These are phyloP conservation scores for Cantharis rufa DNA, from an alignment of 2,888 invertebrate genomes.

Conservation along the genomic window DNA sequence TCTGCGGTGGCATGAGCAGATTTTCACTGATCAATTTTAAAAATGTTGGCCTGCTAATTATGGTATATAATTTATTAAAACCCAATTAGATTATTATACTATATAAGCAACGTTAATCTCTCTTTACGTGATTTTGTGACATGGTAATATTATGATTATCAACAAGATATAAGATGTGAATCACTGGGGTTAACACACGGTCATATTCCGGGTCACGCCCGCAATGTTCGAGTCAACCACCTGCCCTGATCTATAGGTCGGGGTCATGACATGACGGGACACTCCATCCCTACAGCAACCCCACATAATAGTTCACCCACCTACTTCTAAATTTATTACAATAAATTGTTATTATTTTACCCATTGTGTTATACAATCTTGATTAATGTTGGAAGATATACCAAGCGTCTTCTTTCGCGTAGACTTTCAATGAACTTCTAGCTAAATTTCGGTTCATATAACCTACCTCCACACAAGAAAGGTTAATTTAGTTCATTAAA, in stretches of 20 bases:
- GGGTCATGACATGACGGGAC: conserved; percentile 45
- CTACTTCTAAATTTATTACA: conserved; percentile 11
- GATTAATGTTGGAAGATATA: neutral
- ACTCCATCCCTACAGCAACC: conserved; percentile 35
- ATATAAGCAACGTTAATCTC: neutral
- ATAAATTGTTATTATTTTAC: neutral
- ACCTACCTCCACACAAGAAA: neutral
- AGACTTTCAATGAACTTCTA: neutral
- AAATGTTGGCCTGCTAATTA: neutral
- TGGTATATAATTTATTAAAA: neutral
- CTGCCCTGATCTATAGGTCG: conserved; percentile 44
- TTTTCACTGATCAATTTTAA: neutral
- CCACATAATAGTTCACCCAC: conserved; percentile 25
- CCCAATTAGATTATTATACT: neutral
- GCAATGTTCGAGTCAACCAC: conserved; percentile 41
- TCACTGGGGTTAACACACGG: conserved; percentile 30
- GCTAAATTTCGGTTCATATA: neutral
- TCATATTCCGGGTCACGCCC: conserved; percentile 36
- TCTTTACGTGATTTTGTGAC: neutral
- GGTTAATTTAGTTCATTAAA: conserved; percentile 3
- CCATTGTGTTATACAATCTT: neutral
- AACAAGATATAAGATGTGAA: conserved; percentile 23
- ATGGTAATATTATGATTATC: conserved; percentile 17
- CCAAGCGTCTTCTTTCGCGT: neutral
- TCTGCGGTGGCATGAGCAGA: too few relatives aligned